phyloP scores from a whole-genome alignment of 2,113 vertebrate genomes.

The Ifrita kowaldi region DNA sequence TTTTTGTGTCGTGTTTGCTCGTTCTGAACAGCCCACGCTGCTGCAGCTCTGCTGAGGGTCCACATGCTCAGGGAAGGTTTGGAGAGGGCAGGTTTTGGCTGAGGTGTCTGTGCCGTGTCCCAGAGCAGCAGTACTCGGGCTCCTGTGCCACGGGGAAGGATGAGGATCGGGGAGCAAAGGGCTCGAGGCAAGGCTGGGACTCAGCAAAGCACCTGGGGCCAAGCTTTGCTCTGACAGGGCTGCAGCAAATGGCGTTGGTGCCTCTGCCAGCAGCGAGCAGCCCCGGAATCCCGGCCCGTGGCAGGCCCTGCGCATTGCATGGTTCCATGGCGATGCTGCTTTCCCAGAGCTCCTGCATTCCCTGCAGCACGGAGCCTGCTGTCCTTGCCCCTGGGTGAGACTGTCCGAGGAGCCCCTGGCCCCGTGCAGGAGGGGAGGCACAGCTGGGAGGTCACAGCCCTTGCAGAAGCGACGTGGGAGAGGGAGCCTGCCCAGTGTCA shows the following conservation, averaged over 20 bases:
- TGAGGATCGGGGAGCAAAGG: rapidly evolving
- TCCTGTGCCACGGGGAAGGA: rapidly evolving
- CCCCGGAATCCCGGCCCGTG: background rate
- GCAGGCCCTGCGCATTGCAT: background rate
- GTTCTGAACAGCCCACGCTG: background rate
- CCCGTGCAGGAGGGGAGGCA: background rate
- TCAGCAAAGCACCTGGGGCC: background rate
- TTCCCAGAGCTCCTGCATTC: background rate
- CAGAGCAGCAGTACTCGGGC: rapidly evolving
- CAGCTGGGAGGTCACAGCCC: background rate
- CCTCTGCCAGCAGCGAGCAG: background rate
- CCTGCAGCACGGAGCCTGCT: background rate
- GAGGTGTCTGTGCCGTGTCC: background rate
- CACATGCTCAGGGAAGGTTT: background rate
- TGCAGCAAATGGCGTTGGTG: background rate
- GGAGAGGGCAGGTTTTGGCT: background rate
- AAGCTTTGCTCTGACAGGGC: background rate
- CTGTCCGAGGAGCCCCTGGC: background rate
- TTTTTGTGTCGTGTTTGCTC: background rate
- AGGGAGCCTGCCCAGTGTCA: too few species aligned
- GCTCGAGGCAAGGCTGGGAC: background rate
- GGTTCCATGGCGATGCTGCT: rapidly evolving
- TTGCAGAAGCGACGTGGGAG: rapidly evolving
- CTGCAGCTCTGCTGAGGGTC: background rate
- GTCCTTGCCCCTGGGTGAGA: rapidly evolving